These are phyloP conservation scores for Agrochola macilenta DNA, from an alignment of 2,888 invertebrate genomes.

Conservation along the genomic window DNA sequence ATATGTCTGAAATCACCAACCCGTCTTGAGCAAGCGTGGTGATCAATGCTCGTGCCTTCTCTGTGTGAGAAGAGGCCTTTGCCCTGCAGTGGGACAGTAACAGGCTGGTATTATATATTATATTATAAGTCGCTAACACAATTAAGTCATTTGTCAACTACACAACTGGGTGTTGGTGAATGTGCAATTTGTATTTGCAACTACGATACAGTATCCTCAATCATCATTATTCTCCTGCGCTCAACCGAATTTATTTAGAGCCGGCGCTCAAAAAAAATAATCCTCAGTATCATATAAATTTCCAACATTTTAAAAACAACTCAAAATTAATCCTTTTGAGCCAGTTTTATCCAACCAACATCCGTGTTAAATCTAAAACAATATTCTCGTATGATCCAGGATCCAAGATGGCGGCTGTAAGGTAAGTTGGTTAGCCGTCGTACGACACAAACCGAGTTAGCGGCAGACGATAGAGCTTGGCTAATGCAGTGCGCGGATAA, in stretches of 20 bases:
- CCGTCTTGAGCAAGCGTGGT: no score
- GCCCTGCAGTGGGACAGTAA: no score
- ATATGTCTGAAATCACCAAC: no score
- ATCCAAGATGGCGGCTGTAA: constrained; percentile 46
- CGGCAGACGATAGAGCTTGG: not conserved
- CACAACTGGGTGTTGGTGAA: no score
- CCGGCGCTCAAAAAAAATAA: not conserved
- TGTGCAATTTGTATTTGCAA: no score
- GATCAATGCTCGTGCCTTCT: no score
- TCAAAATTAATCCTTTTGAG: not conserved
- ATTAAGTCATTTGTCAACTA: no score
- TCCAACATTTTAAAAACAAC: not conserved
- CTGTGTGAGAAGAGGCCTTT: no score
- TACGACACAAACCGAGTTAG: constrained; percentile 49
- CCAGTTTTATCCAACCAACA: constrained; percentile 17
- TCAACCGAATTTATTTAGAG: no score
- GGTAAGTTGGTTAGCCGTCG: constrained; percentile 41
- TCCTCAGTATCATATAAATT: not conserved
- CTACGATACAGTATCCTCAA: no score
- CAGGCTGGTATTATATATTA: no score
- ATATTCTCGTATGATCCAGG: constrained; percentile 37
- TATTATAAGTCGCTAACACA: not conserved
- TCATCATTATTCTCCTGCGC: no score
- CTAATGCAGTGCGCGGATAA: not conserved
- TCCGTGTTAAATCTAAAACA: constrained; percentile 34